A percentile compares a stretch with the other conserved stretches of the same genome.
Evolutionary conservation across 1,140 invertebrate genomes (phyloP).

Genomic region (Euura lappo): DNA sequence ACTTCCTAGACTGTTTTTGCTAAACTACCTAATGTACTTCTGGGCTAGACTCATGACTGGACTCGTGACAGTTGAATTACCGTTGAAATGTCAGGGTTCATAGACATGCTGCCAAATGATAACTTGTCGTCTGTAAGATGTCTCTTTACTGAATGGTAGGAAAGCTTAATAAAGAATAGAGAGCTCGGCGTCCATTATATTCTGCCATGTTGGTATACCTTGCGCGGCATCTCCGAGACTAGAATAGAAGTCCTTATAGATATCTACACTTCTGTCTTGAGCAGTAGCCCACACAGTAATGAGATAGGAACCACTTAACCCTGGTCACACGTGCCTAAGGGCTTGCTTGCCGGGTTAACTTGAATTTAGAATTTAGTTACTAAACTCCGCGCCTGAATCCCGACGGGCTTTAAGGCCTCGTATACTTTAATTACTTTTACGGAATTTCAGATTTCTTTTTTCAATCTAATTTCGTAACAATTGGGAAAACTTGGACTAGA

Average conservation of each 20-base stretch:
- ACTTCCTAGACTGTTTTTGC: too few relatives aligned
- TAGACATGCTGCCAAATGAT: too few relatives aligned
- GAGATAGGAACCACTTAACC: conserved; percentile 38
- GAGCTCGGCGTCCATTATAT: background rate
- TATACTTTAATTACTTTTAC: too few relatives aligned
- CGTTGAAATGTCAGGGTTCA: too few relatives aligned
- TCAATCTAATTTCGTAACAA: too few relatives aligned
- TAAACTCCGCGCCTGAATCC: conserved; percentile 12
- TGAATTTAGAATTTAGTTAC: conserved; percentile 26
- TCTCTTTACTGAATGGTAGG: background rate
- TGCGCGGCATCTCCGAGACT: background rate
- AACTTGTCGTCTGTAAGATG: background rate
- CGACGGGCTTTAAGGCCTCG: too few relatives aligned
- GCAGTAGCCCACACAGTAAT: conserved; percentile 29
- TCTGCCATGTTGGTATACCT: background rate
- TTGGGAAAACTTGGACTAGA: too few relatives aligned
- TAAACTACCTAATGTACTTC: too few relatives aligned
- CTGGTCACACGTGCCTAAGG: conserved; percentile 36
- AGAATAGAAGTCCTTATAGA: background rate
- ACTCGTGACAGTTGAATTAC: too few relatives aligned
- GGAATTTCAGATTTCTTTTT: too few relatives aligned
- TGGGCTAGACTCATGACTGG: too few relatives aligned
- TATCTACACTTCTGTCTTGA: conserved; percentile 5
- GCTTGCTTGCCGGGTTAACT: conserved; percentile 25
- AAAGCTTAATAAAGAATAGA: too few relatives aligned